These are phyloP conservation scores for Pipistrellus nathusii DNA, from an alignment of 2,797 vertebrate species.

Conservation along the genomic window DNA sequence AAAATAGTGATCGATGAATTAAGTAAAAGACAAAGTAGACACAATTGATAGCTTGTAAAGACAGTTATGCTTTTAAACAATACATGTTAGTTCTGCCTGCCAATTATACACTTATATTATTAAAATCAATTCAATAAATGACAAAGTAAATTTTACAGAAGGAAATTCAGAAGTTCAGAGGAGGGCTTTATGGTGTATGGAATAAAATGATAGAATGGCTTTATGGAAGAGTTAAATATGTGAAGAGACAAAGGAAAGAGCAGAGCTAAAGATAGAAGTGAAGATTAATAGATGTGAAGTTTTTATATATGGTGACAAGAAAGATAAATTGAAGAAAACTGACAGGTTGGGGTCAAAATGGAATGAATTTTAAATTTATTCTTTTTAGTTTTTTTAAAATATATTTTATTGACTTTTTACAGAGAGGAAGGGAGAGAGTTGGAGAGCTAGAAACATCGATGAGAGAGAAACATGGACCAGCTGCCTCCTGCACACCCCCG, in stretches of 20 bases:
- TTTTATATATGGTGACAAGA: background rate
- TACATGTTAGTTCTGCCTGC: background rate
- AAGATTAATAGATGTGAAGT: background rate
- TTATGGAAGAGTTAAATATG: background rate
- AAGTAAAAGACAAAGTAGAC: background rate
- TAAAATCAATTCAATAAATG: background rate
- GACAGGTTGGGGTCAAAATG: background rate
- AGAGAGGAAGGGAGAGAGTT: too few relatives aligned
- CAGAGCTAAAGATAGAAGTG: background rate
- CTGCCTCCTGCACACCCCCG: too few relatives aligned
- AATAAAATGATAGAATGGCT: background rate
- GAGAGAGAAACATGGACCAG: too few relatives aligned
- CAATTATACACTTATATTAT: background rate
- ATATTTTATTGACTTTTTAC: too few relatives aligned
- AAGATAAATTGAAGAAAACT: background rate
- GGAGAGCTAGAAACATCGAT: too few relatives aligned
- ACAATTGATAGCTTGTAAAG: background rate
- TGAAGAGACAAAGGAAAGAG: background rate
- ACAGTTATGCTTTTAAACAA: background rate
- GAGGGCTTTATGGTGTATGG: background rate
- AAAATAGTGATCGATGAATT: background rate
- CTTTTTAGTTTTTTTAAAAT: too few relatives aligned
- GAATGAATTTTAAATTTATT: background rate
- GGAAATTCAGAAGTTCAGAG: background rate
- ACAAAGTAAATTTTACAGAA: background rate